Conservation (phyloP, 2,797 vertebrate genomes). For the Anguilla marmorata region DNA sequence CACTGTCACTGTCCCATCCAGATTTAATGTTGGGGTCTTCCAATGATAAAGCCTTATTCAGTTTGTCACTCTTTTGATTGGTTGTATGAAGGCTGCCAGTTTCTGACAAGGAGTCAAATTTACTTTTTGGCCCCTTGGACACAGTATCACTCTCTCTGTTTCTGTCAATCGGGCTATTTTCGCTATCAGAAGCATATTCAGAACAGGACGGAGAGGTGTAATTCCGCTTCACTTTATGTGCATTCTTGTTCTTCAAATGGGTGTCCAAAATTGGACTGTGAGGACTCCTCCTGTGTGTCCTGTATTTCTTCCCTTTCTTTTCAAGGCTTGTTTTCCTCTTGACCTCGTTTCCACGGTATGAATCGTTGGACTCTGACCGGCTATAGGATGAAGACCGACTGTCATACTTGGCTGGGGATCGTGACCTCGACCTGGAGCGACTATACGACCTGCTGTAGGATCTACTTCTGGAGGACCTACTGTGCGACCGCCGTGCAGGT, state of each 20-base stretch:
- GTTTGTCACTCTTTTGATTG: slow-evolving; percentile 57
- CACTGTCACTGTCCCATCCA: slow-evolving; percentile 72
- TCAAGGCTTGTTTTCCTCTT: slow-evolving; percentile 58
- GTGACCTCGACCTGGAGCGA: slow-evolving; percentile 77
- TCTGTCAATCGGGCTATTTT: slow-evolving; percentile 49
- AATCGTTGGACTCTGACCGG: slow-evolving; percentile 78
- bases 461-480: slow-evolving; percentile 77
- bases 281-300: slow-evolving; percentile 70
- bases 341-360: slow-evolving; percentile 58
- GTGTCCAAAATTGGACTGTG: slow-evolving; percentile 63
- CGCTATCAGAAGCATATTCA: slow-evolving; percentile 67
- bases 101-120: slow-evolving; percentile 50
- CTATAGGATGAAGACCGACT: slow-evolving; percentile 77
- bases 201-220: slow-evolving; percentile 63
- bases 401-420: slow-evolving; percentile 64
- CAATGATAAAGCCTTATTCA: slow-evolving; percentile 41
- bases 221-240: slow-evolving; percentile 52
- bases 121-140: slow-evolving; percentile 46
- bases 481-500: slow-evolving; percentile 65
- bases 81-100: slow-evolving; percentile 41
- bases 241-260: slow-evolving; percentile 43
- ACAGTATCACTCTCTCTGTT: slow-evolving; percentile 32
- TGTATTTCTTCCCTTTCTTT: slow-evolving; percentile 62
- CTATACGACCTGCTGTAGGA: slow-evolving; percentile 81
- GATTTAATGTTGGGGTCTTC: slow-evolving; percentile 62